Conservation (phyloP, 2,797 vertebrate genomes). For the Hyperoplus immaculatus region DNA sequence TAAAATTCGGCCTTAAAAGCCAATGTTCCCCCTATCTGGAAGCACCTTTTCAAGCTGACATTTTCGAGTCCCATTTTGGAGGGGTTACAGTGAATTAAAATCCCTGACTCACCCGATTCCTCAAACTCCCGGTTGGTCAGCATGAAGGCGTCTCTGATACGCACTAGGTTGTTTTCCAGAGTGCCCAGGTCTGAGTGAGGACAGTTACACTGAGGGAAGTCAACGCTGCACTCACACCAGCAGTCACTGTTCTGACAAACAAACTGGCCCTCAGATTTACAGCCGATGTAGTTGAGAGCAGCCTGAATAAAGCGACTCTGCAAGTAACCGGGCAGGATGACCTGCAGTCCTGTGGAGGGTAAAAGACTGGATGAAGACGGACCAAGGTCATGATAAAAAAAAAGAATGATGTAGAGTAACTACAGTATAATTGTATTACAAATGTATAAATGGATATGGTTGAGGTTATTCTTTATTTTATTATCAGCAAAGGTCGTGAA, state of each 20-base stretch:
- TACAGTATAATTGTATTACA: neutral
- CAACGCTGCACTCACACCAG: constrained; percentile 92
- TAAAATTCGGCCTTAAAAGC: constrained; percentile 21
- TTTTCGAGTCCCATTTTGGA: constrained; percentile 44
- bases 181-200: constrained; percentile 92
- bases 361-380: constrained; percentile 5
- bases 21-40: constrained; percentile 23
- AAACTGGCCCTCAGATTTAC: constrained; percentile 95
- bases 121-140: constrained; percentile 92
- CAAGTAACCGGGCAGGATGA: constrained; percentile 92
- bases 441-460: neutral
- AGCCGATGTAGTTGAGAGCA: constrained; percentile 94
- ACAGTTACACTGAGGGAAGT: constrained; percentile 94
- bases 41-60: constrained; percentile 44
- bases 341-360: constrained; percentile 89
- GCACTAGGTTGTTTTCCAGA: constrained; percentile 91
- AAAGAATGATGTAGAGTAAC: neutral
- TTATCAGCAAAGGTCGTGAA: neutral
- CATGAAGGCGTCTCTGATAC: constrained; percentile 89
- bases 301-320: constrained; percentile 93
- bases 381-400: neutral
- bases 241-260: constrained; percentile 93
- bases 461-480: neutral
- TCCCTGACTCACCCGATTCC: constrained; percentile 88
- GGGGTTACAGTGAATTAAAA: constrained; percentile 31